Conservation (phyloP, 2,113 vertebrate species). For the Oxyruncus cristatus region DNA sequence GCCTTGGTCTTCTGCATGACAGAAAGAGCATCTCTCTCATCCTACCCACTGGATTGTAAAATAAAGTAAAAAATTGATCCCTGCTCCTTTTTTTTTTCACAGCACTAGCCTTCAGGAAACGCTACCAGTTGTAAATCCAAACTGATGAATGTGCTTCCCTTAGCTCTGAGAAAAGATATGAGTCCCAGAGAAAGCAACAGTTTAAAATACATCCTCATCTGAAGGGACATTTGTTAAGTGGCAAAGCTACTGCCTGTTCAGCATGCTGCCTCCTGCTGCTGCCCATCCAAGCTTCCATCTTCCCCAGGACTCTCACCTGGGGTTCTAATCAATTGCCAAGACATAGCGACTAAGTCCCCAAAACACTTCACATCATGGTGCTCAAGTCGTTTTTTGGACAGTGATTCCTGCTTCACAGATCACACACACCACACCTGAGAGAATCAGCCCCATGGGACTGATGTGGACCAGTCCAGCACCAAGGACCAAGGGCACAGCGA, state of each 20-base stretch:
- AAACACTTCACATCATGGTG: background rate
- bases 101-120: background rate
- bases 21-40: background rate
- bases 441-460: background rate
- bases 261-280: background rate
- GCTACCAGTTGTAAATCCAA: background rate
- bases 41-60: background rate
- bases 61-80: background rate
- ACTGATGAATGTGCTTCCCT: background rate
- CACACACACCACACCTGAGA: fast-evolving
- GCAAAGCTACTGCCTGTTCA: background rate
- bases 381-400: background rate
- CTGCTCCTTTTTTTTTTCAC: background rate
- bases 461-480: background rate
- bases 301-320: background rate
- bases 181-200: background rate
- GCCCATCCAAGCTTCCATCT: background rate
- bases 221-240: background rate
- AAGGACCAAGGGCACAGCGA: background rate
- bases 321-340: background rate
- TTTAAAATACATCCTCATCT: background rate
- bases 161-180: background rate
- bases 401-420: background rate
- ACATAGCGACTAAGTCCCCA: fast-evolving
- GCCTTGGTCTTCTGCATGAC: background rate